phyloP scores from a whole-genome alignment of 2,888 invertebrate species.

The Melikaiella ostensackeni region DNA sequence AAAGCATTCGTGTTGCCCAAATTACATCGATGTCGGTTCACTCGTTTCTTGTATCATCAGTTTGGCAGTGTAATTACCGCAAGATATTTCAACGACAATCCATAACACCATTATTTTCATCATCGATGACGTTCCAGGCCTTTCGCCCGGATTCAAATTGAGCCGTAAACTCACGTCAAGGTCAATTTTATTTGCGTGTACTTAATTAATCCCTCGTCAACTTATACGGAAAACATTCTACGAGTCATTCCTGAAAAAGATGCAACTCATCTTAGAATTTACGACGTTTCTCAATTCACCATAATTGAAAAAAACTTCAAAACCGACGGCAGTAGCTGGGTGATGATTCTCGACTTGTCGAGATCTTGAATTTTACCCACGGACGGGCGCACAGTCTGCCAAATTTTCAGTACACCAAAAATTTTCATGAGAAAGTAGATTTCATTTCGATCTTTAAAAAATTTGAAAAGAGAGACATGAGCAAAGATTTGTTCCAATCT shows the following conservation, averaged over 20 bases:
- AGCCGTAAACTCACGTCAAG: conserved; percentile 50
- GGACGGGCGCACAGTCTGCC: too few species aligned
- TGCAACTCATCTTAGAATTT: not conserved
- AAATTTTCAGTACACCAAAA: too few species aligned
- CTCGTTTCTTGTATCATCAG: conserved; percentile 10
- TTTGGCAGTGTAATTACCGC: conserved; percentile 28
- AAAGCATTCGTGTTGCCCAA: conserved; percentile 20
- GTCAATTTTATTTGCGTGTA: not conserved
- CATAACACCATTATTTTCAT: conserved; percentile 2
- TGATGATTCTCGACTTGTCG: too few species aligned
- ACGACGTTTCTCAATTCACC: not conserved
- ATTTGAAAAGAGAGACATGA: too few species aligned
- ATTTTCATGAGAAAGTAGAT: too few species aligned
- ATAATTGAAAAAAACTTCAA: not conserved
- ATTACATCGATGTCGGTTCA: conserved; percentile 21
- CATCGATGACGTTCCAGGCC: conserved; percentile 43
- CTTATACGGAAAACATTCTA: not conserved
- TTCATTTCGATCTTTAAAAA: too few species aligned
- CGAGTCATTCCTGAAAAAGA: not conserved
- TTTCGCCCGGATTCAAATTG: conserved; percentile 54
- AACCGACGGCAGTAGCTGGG: too few species aligned
- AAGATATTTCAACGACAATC: conserved; percentile 23
- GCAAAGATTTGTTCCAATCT: too few species aligned
- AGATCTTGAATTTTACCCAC: too few species aligned
- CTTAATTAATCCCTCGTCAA: not conserved